A percentile compares a stretch with the other conserved stretches of the same genome.
These are phyloP conservation scores for Xanthorhoe designata DNA, from an alignment of 2,888 invertebrate genomes.

Conservation along the genomic window DNA sequence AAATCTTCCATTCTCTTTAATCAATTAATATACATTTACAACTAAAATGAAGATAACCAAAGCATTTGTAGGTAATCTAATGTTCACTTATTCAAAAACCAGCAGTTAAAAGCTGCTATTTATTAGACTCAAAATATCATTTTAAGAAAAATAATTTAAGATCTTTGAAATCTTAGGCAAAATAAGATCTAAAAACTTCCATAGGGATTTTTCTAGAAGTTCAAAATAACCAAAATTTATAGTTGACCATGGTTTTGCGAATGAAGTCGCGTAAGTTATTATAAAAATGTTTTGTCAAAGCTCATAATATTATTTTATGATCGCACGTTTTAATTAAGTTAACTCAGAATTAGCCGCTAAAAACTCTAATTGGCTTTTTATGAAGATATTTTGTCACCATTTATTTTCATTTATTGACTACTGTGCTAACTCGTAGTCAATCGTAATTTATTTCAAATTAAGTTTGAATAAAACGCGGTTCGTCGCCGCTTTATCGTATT, in stretches of 20 bases:
- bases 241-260: too few species aligned
- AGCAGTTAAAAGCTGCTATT: neutral
- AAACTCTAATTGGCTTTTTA: constrained; percentile 21
- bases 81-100: neutral
- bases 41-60: neutral
- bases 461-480: too few species aligned
- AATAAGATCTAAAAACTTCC: too few species aligned
- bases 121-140: too few species aligned
- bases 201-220: too few species aligned
- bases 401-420: neutral
- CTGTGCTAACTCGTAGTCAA: neutral
- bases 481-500: too few species aligned
- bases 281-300: neutral
- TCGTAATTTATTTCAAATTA: neutral
- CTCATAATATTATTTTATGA: constrained; percentile 1
- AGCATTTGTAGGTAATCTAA: neutral
- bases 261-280: too few species aligned
- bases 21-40: neutral
- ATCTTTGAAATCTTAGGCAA: too few species aligned
- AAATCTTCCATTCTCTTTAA: neutral
- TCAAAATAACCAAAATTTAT: too few species aligned
- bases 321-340: constrained; percentile 5
- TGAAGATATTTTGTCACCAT: constrained; percentile 19
- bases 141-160: too few species aligned
- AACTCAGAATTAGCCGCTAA: constrained; percentile 10